Evolutionary conservation across 2,113 vertebrate genomes (phyloP).

Genomic region (Trogon surrucura): DNA sequence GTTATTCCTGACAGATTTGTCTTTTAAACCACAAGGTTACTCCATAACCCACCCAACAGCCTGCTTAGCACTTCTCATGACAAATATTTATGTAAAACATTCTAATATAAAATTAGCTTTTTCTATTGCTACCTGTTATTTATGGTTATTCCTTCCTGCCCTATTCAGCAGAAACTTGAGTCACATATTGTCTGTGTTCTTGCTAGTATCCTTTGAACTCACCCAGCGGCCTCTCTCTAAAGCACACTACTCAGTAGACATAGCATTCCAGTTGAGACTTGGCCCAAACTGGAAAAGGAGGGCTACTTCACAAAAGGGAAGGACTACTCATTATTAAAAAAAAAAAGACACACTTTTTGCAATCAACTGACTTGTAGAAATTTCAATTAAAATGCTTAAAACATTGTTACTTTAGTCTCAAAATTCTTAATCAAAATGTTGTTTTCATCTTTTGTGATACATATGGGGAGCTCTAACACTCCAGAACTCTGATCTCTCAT

Average conservation of each 20-base stretch:
- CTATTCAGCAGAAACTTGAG: background rate
- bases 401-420: background rate
- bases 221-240: background rate
- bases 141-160: background rate
- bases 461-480: background rate
- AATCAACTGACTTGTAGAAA: background rate
- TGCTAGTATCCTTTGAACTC: background rate
- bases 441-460: background rate
- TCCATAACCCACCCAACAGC: background rate
- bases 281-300: background rate
- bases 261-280: background rate
- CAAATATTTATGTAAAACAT: too few relatives aligned
- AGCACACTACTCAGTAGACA: background rate
- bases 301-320: background rate
- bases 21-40: background rate
- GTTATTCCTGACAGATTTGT: background rate
- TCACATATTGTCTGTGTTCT: background rate
- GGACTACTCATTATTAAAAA: background rate
- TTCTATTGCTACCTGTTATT: background rate
- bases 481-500: background rate
- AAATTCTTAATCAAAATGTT: background rate
- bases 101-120: background rate
- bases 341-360: fast-evolving
- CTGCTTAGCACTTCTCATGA: background rate
- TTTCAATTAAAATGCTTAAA: background rate